Evolutionary conservation across 2,888 invertebrate genomes (phyloP), one percentile per base, ranked within the genome.

Genomic region (Meiosimyza decipiens): DNA sequence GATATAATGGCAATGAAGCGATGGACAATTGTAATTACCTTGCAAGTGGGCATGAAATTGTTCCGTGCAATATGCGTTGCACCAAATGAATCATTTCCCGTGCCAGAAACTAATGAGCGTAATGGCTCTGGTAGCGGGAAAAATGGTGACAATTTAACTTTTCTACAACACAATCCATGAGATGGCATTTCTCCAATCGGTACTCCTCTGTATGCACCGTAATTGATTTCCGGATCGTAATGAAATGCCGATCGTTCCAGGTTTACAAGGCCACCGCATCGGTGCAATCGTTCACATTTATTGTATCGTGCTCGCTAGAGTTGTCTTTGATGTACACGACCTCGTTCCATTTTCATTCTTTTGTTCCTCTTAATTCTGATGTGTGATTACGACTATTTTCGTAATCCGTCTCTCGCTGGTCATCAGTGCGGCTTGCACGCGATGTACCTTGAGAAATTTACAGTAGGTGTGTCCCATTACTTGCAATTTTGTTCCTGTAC

Each of bases 141-240:
- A 68, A 74, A 64, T 72, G 55, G 63, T 57, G 72, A 28, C 69
- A 77, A 73, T 77, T 74, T 75, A 11, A 75, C 74, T 77, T 77
- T 70, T 15, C 66, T 71, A 40, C 71, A 73, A 70, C 72, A 72
- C 40, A 75, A 68, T 70, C 62, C 68, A 75, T 40, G 15, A 68
- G 64, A 64, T 70, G 70, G 52, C 66, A 77, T 77, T 73, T 70
- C 65, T 55, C 74, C 73, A 76, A 77, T 75, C 68, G 71, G 72
- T 71, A 76, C 76, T 57, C 54, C 73, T 57, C 60, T 62, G 73
- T 78, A 68, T 60, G 73, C 73, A 73, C 74, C 50, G 74, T 79
- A 77, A 78, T 77, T 76, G 52, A 73, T 77, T 78, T 59, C 73
- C 73, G 75, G 63, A 72, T 77, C 75, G 68, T 77, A 76, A 54